Evolutionary conservation across 2,113 vertebrate species (phyloP).

Genomic region (Nannospalax galili): DNA sequence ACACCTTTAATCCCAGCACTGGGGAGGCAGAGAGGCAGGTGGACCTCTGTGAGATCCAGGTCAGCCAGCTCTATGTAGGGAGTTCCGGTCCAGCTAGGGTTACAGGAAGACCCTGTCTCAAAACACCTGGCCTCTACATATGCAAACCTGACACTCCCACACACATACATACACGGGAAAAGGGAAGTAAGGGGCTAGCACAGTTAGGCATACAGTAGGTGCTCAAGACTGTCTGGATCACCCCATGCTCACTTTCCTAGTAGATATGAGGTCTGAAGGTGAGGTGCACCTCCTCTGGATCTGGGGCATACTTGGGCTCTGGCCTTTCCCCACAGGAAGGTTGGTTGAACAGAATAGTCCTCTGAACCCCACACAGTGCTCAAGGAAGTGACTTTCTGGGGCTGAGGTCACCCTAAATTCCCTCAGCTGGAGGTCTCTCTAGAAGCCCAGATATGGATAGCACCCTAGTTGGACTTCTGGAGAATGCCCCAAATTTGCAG

Average conservation of each 20-base stretch:
- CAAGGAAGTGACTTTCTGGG: neutral
- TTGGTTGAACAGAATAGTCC: neutral
- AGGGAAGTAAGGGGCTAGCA: neutral
- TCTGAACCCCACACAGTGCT: neutral
- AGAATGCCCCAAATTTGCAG: neutral
- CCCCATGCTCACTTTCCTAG: neutral
- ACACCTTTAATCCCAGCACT: too few relatives aligned
- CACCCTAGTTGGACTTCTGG: neutral
- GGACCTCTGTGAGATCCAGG: too few relatives aligned
- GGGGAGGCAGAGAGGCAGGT: too few relatives aligned
- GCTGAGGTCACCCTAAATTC: accelerated
- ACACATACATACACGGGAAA: neutral
- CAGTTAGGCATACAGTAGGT: neutral
- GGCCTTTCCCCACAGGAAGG: neutral
- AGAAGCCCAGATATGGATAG: neutral
- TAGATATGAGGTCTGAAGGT: neutral
- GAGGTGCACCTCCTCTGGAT: neutral
- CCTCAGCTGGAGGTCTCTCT: neutral
- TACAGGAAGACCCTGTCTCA: too few relatives aligned
- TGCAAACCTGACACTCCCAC: neutral
- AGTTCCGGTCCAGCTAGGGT: too few relatives aligned
- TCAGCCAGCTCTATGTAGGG: too few relatives aligned
- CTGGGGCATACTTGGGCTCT: too few relatives aligned
- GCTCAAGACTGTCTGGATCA: neutral
- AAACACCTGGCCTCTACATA: neutral